Percentiles rank a stretch among this genome's conserved stretches.
phyloP scores from a whole-genome alignment of 2,888 invertebrate genomes.

The Watsonalla binaria region DNA sequence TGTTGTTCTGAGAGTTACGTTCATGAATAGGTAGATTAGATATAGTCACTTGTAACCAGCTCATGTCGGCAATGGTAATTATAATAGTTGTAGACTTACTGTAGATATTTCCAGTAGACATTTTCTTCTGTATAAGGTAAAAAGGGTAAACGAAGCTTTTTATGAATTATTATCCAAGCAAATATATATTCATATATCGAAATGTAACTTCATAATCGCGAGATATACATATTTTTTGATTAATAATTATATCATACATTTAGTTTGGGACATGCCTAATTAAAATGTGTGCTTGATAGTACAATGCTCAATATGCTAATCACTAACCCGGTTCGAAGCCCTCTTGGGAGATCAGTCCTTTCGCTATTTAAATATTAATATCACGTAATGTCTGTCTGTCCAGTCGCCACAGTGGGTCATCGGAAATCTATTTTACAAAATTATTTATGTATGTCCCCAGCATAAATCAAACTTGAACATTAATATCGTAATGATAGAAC shows the following conservation, averaged over 20 bases:
- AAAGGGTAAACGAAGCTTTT: no score
- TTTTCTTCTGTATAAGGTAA: no score
- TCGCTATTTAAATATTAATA: conserved; percentile 38
- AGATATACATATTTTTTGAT: not conserved
- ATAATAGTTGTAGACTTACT: not conserved
- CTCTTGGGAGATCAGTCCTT: conserved; percentile 30
- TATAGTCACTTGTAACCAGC: conserved; percentile 19
- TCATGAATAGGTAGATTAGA: no score
- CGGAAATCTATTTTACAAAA: not conserved
- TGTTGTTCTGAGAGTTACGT: no score
- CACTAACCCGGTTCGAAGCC: conserved; percentile 32
- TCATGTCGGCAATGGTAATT: conserved; percentile 5
- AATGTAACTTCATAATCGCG: not conserved
- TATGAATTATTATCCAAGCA: no score
- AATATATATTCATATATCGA: not conserved
- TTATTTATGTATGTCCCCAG: no score
- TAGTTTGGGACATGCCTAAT: not conserved
- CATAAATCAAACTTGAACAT: no score
- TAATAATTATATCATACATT: not conserved
- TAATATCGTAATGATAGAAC: no score
- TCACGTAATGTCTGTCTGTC: conserved; percentile 35
- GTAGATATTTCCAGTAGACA: not conserved
- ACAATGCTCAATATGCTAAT: conserved; percentile 43
- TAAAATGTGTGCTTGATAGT: conserved; percentile 23
- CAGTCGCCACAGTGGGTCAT: conserved; percentile 26